Evolutionary conservation across 2,888 invertebrate genomes (phyloP).

Genomic region (Dasypolia templi): DNA sequence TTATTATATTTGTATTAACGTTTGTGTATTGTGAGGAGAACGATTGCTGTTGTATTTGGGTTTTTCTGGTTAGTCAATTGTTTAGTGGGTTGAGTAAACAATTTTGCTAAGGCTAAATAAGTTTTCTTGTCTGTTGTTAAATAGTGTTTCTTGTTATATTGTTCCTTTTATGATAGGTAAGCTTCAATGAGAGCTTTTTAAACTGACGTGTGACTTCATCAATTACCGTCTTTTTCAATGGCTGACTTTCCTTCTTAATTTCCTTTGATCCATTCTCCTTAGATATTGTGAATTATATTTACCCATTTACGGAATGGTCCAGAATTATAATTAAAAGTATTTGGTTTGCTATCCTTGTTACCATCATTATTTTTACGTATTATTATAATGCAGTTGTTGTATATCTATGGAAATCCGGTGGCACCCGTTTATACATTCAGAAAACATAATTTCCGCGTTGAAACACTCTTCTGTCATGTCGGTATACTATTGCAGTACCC

Average conservation of each 20-base stretch:
- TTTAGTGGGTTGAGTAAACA: conserved; percentile 7
- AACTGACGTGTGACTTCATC: not conserved
- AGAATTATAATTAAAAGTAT: not conserved
- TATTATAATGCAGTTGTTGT: not conserved
- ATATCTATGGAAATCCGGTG: conserved; percentile 2
- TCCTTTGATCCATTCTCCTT: not conserved
- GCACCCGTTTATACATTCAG: conserved; percentile 29
- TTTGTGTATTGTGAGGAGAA: conserved; percentile 32
- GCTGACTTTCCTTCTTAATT: too few species aligned
- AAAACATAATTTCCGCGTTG: conserved; percentile 40
- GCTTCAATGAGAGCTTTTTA: not conserved
- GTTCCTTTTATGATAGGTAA: too few species aligned
- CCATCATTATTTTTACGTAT: not conserved
- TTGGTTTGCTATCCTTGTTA: conserved; percentile 9
- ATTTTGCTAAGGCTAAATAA: not conserved
- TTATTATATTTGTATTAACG: conserved; percentile 34
- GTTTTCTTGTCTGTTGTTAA: not conserved
- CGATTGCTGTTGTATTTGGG: not conserved
- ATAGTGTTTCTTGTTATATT: not conserved
- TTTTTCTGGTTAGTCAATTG: conserved; percentile 20
- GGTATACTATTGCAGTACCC: conserved; percentile 24
- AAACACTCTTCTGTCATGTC: conserved; percentile 26
- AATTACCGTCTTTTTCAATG: not conserved
- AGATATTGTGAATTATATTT: not conserved
- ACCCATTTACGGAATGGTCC: not conserved